phyloP scores from a whole-genome alignment of 2,113 vertebrate species.

The Caretta caretta region DNA sequence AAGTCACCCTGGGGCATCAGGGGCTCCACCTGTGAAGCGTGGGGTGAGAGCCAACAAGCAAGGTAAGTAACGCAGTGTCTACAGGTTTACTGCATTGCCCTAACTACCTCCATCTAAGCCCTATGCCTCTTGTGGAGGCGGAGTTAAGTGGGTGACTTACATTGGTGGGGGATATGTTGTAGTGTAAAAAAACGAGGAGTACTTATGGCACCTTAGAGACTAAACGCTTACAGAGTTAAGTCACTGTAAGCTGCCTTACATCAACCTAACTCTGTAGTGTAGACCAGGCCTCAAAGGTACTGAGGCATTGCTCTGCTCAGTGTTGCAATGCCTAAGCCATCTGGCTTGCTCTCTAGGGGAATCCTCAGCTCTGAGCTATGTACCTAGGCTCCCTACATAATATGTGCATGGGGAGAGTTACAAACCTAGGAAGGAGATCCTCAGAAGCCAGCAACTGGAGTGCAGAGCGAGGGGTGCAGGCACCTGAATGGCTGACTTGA shows the following conservation, averaged over 20 bases:
- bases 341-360: background rate
- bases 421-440: background rate
- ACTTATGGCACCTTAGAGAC: no score
- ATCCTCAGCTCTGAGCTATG: background rate
- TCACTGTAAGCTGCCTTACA: background rate
- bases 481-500: background rate
- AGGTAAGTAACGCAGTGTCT: background rate
- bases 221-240: background rate
- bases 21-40: background rate
- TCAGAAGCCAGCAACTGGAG: background rate
- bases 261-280: background rate
- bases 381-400: background rate
- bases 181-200: no score
- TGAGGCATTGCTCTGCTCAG: background rate
- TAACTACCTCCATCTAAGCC: background rate
- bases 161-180: background rate
- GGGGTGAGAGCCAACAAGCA: background rate
- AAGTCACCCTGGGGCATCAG: background rate
- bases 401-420: background rate
- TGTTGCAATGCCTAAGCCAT: background rate
- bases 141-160: background rate
- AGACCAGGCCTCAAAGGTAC: background rate
- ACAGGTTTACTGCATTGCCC: background rate
- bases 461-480: background rate
- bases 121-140: background rate